A percentile compares a stretch with the other conserved stretches of the same genome.
These are phyloP conservation scores for Mamestra configurata DNA, from an alignment of 1,140 invertebrate species.

Conservation along the genomic window DNA sequence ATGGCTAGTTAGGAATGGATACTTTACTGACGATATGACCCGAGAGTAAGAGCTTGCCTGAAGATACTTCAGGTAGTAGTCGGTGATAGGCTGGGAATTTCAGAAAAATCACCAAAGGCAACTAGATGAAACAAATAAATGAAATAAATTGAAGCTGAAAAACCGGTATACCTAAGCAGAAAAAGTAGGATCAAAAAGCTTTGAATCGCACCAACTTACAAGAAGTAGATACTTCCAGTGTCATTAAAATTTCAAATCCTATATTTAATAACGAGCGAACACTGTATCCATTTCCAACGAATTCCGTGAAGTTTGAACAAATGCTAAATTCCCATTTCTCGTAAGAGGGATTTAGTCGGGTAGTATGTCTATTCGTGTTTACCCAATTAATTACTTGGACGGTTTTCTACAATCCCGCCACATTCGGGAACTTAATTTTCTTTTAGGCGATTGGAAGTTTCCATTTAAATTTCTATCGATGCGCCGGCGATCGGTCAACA, in stretches of 20 bases:
- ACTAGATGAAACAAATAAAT: too few relatives aligned
- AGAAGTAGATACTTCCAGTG: background rate
- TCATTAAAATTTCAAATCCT: conserved; percentile 1
- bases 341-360: conserved; percentile 41
- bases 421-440: conserved; percentile 81
- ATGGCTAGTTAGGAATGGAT: too few relatives aligned
- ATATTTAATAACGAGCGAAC: conserved; percentile 9
- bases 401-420: conserved; percentile 66
- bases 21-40: too few relatives aligned
- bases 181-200: background rate
- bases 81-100: too few relatives aligned
- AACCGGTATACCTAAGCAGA: too few relatives aligned
- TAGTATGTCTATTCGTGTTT: conserved; percentile 67
- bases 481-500: conserved; percentile 71
- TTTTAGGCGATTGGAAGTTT: conserved; percentile 73
- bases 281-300: background rate
- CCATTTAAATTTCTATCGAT: conserved; percentile 82
- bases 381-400: conserved; percentile 72
- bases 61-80: too few relatives aligned
- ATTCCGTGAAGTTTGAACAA: conserved; percentile 21
- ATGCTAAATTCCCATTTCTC: conserved; percentile 43
- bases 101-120: too few relatives aligned
- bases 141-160: too few relatives aligned
- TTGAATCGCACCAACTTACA: background rate
- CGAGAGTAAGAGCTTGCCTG: too few relatives aligned